Conservation (phyloP, 2,113 vertebrate species). For the Crotalus tigris region DNA sequence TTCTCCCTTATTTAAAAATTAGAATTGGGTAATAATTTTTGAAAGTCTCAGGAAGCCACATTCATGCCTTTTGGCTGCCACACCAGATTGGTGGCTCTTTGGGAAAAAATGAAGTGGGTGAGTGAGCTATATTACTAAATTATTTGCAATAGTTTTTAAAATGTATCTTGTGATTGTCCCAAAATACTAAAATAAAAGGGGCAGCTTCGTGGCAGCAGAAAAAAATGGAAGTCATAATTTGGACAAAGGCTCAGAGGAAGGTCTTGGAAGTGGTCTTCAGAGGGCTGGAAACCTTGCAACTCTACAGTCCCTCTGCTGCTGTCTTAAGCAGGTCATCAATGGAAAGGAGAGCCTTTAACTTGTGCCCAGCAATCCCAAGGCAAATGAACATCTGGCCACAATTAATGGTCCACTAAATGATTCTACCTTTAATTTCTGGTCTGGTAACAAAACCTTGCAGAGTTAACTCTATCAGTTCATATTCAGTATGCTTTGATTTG, state of each 20-base stretch:
- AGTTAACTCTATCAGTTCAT: not conserved
- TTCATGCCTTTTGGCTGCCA: not conserved
- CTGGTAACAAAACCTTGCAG: slow-evolving; percentile 28
- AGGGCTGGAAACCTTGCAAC: not conserved
- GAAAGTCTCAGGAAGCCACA: not conserved
- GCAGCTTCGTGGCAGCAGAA: not conserved
- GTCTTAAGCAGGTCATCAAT: not conserved
- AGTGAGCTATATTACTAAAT: not conserved
- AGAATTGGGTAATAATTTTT: not conserved
- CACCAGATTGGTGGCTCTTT: not conserved
- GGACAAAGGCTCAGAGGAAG: not conserved
- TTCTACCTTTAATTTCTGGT: slow-evolving; percentile 20
- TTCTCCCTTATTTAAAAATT: not conserved
- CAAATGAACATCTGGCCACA: not conserved
- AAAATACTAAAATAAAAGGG: not conserved
- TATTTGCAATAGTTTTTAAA: not conserved
- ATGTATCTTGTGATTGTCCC: not conserved
- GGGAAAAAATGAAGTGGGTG: not conserved
- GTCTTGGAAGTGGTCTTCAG: not conserved
- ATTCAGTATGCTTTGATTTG: not conserved
- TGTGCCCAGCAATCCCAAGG: not conserved
- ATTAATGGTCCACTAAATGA: not conserved
- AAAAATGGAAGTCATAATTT: not conserved
- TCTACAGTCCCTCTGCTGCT: not conserved
- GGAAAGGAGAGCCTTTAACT: not conserved